Evolutionary conservation across 1,140 invertebrate species (phyloP), one percentile per base, ranked within the genome.

Genomic region (Lucilia sericata): DNA sequence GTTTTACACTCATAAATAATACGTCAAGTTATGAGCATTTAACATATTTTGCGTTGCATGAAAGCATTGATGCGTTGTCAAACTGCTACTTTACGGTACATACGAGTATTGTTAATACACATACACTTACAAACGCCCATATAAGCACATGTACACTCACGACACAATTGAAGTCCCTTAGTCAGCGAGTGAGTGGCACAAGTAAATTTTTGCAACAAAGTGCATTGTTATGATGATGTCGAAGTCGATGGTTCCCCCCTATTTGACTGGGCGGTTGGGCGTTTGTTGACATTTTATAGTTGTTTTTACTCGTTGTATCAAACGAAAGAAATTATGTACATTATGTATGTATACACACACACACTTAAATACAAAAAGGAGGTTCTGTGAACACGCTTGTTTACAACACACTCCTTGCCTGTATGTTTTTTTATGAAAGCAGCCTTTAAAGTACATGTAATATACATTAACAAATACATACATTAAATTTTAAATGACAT

Each of bases 41-140:
- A 84, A 84, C 83, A 80, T 84, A 84, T 84, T 76, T 80, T 60
- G 83, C 83, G 74, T 84, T 55, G 83, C 83, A 83, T 82, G 60
- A 60, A 49, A 83, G 42, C 76, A 80, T 49, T 25, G 76, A 80
- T 80, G 76, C 76, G 76, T 80, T 80, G 76, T 80, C 76, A 80
- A 49, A 49, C 8, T 70, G 65, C 55, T 60, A 60, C 14, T 60
- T 70, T 70, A 70, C 65, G 65, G n/a, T n/a, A 55, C 17, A n/a
- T 55, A 1, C 12, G 13, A 13, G 51, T 55, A 55, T 13, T 55
- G 42, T 42, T 8, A 42, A 55, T 17, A n/a, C 4, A 55, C 51
- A 30, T 55, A 70, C 10, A 12, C n/a, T 30, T 30, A 25, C 65
- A 21, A 70, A 25, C 17, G 12, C 65, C 0, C n/a, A 10, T 30